These are phyloP conservation scores for Ciconia nigra DNA, from an alignment of 2,797 vertebrate genomes.

Conservation along the genomic window DNA sequence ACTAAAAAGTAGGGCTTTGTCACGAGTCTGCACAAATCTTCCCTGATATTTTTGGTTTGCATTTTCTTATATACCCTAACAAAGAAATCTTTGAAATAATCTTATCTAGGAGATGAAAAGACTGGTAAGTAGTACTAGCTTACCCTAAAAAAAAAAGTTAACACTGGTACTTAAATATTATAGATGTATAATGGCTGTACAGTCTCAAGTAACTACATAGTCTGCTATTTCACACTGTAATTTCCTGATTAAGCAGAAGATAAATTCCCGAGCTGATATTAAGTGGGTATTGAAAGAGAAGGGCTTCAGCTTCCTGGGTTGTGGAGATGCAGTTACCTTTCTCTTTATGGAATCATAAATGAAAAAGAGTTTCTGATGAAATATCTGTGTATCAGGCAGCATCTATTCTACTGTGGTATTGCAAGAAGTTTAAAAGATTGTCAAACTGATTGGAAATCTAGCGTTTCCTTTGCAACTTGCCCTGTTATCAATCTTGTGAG, in stretches of 20 bases:
- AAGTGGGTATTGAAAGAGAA: background rate
- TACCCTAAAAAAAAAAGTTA: background rate
- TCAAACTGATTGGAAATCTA: conserved; percentile 17
- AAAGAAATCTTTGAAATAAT: background rate
- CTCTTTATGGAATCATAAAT: background rate
- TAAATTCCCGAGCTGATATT: background rate
- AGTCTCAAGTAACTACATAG: background rate
- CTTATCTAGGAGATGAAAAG: background rate
- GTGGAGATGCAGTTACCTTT: background rate
- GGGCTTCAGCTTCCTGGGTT: background rate
- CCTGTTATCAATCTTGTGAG: conserved; percentile 57
- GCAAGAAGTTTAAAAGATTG: conserved; percentile 22
- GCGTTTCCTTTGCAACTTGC: conserved; percentile 33
- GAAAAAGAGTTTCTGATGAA: background rate
- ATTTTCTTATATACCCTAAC: background rate
- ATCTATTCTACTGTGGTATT: background rate
- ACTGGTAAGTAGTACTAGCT: background rate
- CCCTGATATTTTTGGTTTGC: background rate
- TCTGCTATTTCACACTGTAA: background rate
- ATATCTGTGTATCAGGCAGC: background rate
- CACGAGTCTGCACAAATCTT: background rate
- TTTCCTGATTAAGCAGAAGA: background rate
- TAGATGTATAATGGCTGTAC: background rate
- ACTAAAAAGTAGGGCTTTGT: background rate
- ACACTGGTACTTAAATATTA: background rate